phyloP scores from a whole-genome alignment of 2,113 vertebrate genomes.

The Menidia beryllina region DNA sequence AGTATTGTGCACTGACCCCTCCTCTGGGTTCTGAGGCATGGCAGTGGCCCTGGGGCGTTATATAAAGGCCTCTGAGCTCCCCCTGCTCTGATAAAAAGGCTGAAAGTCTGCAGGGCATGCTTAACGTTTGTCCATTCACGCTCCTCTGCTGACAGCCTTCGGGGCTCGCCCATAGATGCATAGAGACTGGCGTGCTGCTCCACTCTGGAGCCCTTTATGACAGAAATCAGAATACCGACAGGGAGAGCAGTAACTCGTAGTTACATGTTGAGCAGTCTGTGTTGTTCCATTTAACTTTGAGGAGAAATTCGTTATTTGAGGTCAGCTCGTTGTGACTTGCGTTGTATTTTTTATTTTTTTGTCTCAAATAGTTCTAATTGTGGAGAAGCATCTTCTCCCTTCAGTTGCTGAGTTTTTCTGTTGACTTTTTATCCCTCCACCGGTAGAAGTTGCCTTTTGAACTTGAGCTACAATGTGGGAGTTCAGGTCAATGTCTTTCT shows the following conservation, averaged over 20 bases:
- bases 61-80: slow-evolving; percentile 80
- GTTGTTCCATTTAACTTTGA: slow-evolving; percentile 62
- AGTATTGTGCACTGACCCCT: slow-evolving; percentile 74
- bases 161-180: slow-evolving; percentile 70
- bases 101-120: slow-evolving; percentile 83
- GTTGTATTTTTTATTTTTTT: slow-evolving; percentile 34
- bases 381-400: slow-evolving; percentile 38
- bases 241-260: slow-evolving; percentile 47
- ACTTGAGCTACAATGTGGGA: slow-evolving; percentile 90
- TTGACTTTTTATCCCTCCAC: slow-evolving; percentile 58
- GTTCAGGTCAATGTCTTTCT: slow-evolving; percentile 93
- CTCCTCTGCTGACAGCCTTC: slow-evolving; percentile 71
- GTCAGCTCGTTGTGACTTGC: slow-evolving; percentile 34
- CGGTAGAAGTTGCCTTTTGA: slow-evolving; percentile 47
- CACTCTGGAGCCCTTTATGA: slow-evolving; percentile 76
- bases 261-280: slow-evolving; percentile 55
- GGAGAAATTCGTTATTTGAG: slow-evolving; percentile 42
- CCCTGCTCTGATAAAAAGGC: slow-evolving; percentile 78
- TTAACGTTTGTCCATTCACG: slow-evolving; percentile 76
- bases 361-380: slow-evolving; percentile 19
- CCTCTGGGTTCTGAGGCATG: slow-evolving; percentile 59
- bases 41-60: slow-evolving; percentile 69
- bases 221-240: slow-evolving; percentile 52
- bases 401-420: slow-evolving; percentile 37
- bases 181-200: slow-evolving; percentile 68